Base-by-base conservation (phyloP, 2,113 vertebrate species). In the Scopus umbretta region DNA sequence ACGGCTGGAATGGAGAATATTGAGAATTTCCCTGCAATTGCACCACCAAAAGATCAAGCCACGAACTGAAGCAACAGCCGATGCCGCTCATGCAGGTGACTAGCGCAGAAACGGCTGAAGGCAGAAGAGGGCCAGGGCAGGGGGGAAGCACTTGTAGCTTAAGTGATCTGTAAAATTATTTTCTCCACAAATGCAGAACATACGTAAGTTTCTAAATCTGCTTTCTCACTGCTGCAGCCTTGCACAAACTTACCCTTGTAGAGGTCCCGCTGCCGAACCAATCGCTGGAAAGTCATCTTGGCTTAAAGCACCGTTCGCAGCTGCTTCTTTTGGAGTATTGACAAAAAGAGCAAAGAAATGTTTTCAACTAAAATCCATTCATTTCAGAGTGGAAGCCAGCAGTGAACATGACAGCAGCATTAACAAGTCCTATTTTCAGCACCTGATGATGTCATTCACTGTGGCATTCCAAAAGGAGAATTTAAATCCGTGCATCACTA, bases 261-360 rank as follows among this genome's bases (percentile, higher is more conserved):
- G 91, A 53, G 97, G 71, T 72, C 97, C 68, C 13, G 71, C 95
- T 11, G 97, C 97, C 6, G 91, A 91, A 49, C 98, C 97, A 7
- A 98, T 96, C 14, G 96, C 98, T 52, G 98, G 98, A 12, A 99
- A 99, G 94, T 99, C 98, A 1, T 99, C 98, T 45, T 98, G 98
- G 84, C 94, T 98, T 25, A 98, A 29, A 7, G 80, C 97, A 86
- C 98, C 98, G 0, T 97, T 98, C 61, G 97, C 96, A 29, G 97
- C 98, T 95, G 97, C 76, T 92, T 98, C 98, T 86, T 98, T 98
- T 49, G 96, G 82, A 90, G 92, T 70, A 97, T 30, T 22, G 25
- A 40, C 96, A 92, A 82, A 79, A 75, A 82, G 27, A 92, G 45
- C 65, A 98, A 87, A 93, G 76, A 88, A 42, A 86, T 7, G 29